Evolutionary conservation across 2,888 invertebrate genomes (phyloP), one percentile per base, ranked within the genome.

Genomic region (Plebejus anna): DNA sequence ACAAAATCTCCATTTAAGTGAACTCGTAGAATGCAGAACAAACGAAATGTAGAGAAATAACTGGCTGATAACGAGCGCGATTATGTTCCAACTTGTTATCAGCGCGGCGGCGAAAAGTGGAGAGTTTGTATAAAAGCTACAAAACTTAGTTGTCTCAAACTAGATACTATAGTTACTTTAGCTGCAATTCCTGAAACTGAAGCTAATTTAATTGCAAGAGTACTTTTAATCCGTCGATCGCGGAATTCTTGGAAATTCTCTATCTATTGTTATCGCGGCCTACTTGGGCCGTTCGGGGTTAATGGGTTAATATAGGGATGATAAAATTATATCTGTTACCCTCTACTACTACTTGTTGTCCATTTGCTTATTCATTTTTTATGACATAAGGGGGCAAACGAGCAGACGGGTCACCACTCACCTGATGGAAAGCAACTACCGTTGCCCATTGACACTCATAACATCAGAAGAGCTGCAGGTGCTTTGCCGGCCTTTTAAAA

Each of bases 31-130:
- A 11, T 28, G 28, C 28, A 28, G 9, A 11, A 9, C 28, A 61
- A 61, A 61, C 32, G 16, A 66, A 66, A 61, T 2, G 4, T 4
- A 7, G 9, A 61, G 61, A 61, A 28, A 66, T 61, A 59, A 11
- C 61, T 61, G 61, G 32, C 66, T 66, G 66, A 66, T 66, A 66
- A 66, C 66, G 66, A 36, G 66, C 32, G 36, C 66, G 66, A 66
- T 66, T 66, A 66, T 66, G 32, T 32, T 66, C 66, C 66, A 66
- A 66, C 32, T 66, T 66, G 32, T 16, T 66, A 66, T 66, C 66
- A 36, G 11, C 32, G 1, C 66, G 16, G 11, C 32, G 4, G 66
- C 66, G 66, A 66, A 66, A 36, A 66, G 66, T 66, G 66, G 36
- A 66, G 66, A 32, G 61, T 66, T 66, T 66, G 11, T 32, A 66